Percentiles rank a stretch among this genome's conserved stretches.
phyloP scores from a whole-genome alignment of 2,797 vertebrate genomes.

The Rhodeus uyekii region DNA sequence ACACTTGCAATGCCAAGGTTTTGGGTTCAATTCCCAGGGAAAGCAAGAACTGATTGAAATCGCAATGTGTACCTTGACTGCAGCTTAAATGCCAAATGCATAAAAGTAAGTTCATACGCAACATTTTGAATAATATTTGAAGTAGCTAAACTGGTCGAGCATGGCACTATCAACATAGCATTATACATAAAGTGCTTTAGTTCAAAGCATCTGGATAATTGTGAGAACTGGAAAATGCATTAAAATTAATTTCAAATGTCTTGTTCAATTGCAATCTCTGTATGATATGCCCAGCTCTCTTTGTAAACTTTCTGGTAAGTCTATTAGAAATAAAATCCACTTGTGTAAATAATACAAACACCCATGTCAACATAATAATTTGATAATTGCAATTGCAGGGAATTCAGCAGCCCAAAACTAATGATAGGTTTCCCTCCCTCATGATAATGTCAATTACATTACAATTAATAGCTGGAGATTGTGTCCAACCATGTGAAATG shows the following conservation, averaged over 20 bases:
- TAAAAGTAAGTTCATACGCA: too few species aligned
- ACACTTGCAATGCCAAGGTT: too few species aligned
- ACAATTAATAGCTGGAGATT: background rate
- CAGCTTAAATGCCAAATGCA: too few species aligned
- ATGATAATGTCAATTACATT: background rate
- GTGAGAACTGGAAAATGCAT: background rate
- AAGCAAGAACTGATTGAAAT: too few species aligned
- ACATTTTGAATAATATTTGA: background rate
- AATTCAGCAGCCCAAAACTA: background rate
- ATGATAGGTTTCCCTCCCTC: conserved; percentile 17
- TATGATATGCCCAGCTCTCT: conserved; percentile 76
- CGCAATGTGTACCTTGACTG: too few species aligned
- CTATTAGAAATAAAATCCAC: conserved; percentile 66
- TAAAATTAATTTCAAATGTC: background rate
- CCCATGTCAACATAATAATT: background rate
- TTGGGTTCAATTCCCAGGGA: too few species aligned
- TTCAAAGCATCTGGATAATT: background rate
- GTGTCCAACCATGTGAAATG: background rate
- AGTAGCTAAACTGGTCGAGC: too few species aligned
- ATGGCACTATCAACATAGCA: too few species aligned
- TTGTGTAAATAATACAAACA: background rate
- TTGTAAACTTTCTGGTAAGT: conserved; percentile 86
- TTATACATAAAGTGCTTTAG: background rate
- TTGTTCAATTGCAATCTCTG: conserved; percentile 84
- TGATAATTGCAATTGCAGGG: background rate